Percentiles rank a stretch among this genome's conserved stretches.
Conservation (phyloP, 2,888 invertebrate species). For the Glyphotaelius pellucidus region DNA sequence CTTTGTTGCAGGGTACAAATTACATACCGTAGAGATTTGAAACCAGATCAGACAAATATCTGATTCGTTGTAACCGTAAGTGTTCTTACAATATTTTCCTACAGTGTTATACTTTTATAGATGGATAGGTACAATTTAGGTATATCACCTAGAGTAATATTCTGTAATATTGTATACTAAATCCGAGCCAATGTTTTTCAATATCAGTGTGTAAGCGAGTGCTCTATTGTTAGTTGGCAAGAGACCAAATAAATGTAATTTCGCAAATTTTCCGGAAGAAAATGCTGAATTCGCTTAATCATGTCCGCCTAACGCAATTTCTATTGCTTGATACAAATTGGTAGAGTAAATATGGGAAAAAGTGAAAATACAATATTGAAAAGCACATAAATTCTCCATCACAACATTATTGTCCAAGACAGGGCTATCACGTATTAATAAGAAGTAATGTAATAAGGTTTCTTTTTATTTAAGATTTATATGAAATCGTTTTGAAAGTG, state of each 20-base stretch:
- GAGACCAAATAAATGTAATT: conserved; percentile 10
- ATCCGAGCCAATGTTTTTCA: background rate
- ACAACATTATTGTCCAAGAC: background rate
- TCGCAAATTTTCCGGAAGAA: conserved; percentile 25
- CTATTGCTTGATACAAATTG: conserved; percentile 26
- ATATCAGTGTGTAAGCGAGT: background rate
- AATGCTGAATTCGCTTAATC: conserved; percentile 38
- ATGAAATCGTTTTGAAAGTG: background rate
- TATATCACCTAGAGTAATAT: too few species aligned
- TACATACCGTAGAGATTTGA: too few species aligned
- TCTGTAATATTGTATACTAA: background rate
- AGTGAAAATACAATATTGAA: background rate
- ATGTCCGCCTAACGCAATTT: conserved; percentile 37
- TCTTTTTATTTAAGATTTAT: background rate
- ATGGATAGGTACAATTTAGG: too few species aligned
- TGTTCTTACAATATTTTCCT: too few species aligned
- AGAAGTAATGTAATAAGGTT: background rate
- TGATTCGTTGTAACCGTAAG: too few species aligned
- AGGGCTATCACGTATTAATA: background rate
- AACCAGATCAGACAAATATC: too few species aligned
- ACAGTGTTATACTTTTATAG: too few species aligned
- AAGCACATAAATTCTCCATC: background rate
- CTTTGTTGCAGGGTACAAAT: too few species aligned
- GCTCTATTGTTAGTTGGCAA: background rate
- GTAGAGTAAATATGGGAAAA: conserved; percentile 9